Percentiles rank a stretch among this genome's conserved stretches.
These are phyloP conservation scores for Capitulum mitella DNA, from an alignment of 2,888 invertebrate species.

Conservation along the genomic window DNA sequence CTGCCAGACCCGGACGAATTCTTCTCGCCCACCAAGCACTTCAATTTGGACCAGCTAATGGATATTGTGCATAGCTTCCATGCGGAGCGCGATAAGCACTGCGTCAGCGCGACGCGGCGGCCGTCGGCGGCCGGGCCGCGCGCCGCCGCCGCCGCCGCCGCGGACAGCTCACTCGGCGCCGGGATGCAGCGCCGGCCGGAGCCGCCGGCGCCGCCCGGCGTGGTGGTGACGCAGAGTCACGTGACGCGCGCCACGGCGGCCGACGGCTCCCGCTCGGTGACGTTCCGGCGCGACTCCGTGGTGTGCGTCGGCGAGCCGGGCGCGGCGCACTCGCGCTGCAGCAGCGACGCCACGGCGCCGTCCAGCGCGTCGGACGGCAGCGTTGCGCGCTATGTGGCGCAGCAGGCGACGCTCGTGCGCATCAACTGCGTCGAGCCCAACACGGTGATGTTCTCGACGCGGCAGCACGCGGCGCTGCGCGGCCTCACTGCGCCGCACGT, in stretches of 20 bases:
- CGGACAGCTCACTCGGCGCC: constrained; percentile 24
- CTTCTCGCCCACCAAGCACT: constrained; percentile 35
- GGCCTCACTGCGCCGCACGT: constrained; percentile 42
- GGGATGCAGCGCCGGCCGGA: not conserved
- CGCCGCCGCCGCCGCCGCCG: constrained; percentile 28
- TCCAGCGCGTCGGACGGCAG: constrained; percentile 33
- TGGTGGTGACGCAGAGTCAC: constrained; percentile 25
- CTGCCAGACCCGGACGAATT: constrained; percentile 30
- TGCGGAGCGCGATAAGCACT: constrained; percentile 34
- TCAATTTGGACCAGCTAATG: constrained; percentile 38
- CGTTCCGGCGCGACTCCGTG: constrained; percentile 21
- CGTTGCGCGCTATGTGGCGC: constrained; percentile 34
- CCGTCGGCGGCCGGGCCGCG: constrained; percentile 25
- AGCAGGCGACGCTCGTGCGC: constrained; percentile 35
- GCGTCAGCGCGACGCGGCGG: not conserved
- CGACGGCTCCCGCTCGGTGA: constrained; percentile 15
- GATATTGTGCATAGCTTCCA: constrained; percentile 38
- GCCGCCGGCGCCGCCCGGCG: constrained; percentile 21
- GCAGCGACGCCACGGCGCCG: constrained; percentile 30
- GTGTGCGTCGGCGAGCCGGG: constrained; percentile 28
- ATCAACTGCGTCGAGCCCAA: constrained; percentile 38
- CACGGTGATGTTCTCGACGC: constrained; percentile 37
- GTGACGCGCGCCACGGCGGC: constrained; percentile 29
- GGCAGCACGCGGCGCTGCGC: constrained; percentile 35
- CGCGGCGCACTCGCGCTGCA: constrained; percentile 33